Conservation (phyloP, 2,113 vertebrate genomes). For the Leucopternis melanops region DNA sequence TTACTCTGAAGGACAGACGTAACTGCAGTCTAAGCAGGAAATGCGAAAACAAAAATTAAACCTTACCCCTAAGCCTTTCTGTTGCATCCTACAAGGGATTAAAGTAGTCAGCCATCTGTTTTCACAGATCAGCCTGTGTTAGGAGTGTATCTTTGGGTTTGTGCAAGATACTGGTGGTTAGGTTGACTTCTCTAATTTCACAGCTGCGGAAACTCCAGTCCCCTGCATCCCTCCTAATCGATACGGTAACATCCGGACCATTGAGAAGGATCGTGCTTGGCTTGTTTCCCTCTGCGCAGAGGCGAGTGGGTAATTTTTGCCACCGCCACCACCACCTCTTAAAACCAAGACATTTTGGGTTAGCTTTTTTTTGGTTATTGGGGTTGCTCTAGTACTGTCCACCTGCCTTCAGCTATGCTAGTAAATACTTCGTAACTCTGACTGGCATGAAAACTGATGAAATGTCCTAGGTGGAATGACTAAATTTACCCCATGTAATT, state of each 20-base stretch:
- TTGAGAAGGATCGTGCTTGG: not conserved
- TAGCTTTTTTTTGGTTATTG: not conserved
- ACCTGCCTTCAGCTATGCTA: not conserved
- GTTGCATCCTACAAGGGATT: not conserved
- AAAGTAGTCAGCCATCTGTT: not conserved
- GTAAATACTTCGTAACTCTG: not conserved
- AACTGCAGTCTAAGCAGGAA: not conserved
- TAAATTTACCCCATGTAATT: not conserved
- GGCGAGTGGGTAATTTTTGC: not conserved
- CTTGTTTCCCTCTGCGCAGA: not conserved
- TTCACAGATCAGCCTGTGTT: not conserved
- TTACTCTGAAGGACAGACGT: not conserved
- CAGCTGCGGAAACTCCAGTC: not conserved
- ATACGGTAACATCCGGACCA: rapidly evolving
- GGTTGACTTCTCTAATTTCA: not conserved
- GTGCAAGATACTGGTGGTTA: not conserved
- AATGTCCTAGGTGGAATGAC: not conserved
- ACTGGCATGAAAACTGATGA: not conserved
- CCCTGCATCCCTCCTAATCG: rapidly evolving
- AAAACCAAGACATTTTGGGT: too few relatives aligned
- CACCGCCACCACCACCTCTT: too few relatives aligned
- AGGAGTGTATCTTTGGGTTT: not conserved
- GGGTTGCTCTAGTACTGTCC: not conserved
- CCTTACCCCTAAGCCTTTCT: not conserved
- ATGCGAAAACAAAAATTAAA: not conserved